A percentile compares a stretch with the other conserved stretches of the same genome.
Conservation (phyloP, 2,113 vertebrate species). For the Empidonax traillii region DNA sequence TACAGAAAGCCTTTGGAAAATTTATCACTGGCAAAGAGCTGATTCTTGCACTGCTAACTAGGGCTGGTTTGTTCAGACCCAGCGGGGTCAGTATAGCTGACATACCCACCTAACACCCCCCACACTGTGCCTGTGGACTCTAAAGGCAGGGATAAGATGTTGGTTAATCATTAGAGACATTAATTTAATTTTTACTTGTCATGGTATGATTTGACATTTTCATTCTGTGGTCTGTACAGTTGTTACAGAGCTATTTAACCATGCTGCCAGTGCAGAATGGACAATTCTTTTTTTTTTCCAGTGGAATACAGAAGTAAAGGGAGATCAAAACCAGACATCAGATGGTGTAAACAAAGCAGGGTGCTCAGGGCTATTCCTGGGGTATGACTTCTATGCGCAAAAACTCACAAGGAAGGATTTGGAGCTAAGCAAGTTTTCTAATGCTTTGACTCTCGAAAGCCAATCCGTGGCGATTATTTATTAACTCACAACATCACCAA, state of each 20-base stretch:
- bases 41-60: not conserved
- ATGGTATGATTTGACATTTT: not conserved
- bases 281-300: not conserved
- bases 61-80: not conserved
- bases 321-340: not conserved
- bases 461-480: not conserved
- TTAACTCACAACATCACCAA: conserved; percentile 31
- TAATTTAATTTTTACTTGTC: not conserved
- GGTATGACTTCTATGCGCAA: not conserved
- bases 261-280: not conserved
- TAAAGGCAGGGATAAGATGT: not conserved
- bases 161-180: not conserved
- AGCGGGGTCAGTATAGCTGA: not conserved
- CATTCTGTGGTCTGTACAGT: not conserved
- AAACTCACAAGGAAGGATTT: conserved; percentile 14
- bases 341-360: conserved; percentile 30
- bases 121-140: not conserved
- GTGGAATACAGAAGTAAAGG: not conserved
- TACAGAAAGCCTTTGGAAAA: not conserved
- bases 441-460: conserved; percentile 12
- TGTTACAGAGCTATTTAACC: not conserved
- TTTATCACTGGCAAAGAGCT: not conserved
- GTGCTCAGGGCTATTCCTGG: not conserved
- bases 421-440: conserved; percentile 1
- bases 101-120: not conserved